phyloP scores from a whole-genome alignment of 2,888 invertebrate species.

The Gari tellinella region DNA sequence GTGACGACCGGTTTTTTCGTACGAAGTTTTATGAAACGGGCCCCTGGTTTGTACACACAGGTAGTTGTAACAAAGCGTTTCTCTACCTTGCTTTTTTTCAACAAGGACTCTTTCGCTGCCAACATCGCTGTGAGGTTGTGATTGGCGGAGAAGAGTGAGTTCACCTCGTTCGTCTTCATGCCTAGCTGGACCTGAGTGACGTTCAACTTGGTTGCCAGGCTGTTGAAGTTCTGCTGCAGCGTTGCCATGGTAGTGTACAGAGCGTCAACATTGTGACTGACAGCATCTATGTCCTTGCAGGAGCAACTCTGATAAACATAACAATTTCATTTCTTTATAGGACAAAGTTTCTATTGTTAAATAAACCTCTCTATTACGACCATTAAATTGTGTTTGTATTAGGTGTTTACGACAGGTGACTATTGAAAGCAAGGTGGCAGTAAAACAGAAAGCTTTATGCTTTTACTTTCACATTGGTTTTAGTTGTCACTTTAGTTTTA shows the following conservation, averaged over 20 bases:
- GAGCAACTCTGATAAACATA: slow-evolving; percentile 51
- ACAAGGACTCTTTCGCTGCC: slow-evolving; percentile 48
- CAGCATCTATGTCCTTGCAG: slow-evolving; percentile 52
- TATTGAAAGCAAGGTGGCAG: too few relatives aligned
- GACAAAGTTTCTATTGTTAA: too few relatives aligned
- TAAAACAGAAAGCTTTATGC: too few relatives aligned
- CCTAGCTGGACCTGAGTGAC: slow-evolving; percentile 48
- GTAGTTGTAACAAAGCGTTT: too few relatives aligned
- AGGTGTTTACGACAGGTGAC: too few relatives aligned
- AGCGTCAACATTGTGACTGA: slow-evolving; percentile 48
- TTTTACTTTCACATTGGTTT: too few relatives aligned
- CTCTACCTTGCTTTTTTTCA: slow-evolving; percentile 65
- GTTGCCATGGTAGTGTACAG: slow-evolving; percentile 39
- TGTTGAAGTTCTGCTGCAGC: slow-evolving; percentile 51
- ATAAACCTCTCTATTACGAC: too few relatives aligned
- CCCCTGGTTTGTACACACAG: too few relatives aligned
- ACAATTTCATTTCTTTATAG: background rate
- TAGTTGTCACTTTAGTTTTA: too few relatives aligned
- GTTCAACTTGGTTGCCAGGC: slow-evolving; percentile 49
- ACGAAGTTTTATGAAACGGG: too few relatives aligned
- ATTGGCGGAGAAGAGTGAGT: slow-evolving; percentile 26
- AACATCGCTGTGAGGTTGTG: slow-evolving; percentile 50
- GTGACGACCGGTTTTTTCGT: too few relatives aligned
- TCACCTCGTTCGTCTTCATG: slow-evolving; percentile 32
- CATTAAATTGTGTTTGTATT: too few relatives aligned